Evolutionary conservation across 2,797 vertebrate genomes (phyloP).

Genomic region (Podarcis lilfordi): DNA sequence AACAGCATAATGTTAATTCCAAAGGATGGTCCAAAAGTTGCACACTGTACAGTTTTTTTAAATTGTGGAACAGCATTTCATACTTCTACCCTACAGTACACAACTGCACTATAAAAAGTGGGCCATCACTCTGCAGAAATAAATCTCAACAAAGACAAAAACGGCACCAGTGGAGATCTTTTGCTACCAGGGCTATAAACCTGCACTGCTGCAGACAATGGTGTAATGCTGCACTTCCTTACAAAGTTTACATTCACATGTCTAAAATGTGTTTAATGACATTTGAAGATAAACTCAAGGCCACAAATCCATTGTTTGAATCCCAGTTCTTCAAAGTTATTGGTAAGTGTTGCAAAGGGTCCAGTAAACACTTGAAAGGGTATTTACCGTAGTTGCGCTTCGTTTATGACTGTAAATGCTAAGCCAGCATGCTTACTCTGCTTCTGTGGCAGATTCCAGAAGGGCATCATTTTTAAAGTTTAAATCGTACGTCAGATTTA

Average conservation of each 20-base stretch:
- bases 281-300: not conserved
- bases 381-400: not conserved
- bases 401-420: not conserved
- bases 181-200: not conserved
- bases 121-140: not conserved
- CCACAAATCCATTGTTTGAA: not conserved
- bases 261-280: conserved; percentile 2
- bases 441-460: not conserved
- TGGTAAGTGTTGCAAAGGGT: not conserved
- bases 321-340: not conserved
- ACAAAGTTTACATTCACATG: not conserved
- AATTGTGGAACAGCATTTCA: not conserved
- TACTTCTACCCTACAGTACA: not conserved
- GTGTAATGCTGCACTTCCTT: not conserved
- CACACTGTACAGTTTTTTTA: not conserved
- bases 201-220: not conserved
- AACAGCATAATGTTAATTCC: not conserved
- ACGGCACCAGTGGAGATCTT: not conserved
- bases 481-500: not conserved
- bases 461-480: not conserved
- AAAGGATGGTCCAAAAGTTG: not conserved
- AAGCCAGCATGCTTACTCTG: not conserved
- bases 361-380: not conserved
- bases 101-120: not conserved
- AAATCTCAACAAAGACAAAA: not conserved